Conservation (phyloP, 2,888 invertebrate genomes). For the Halictus quadricinctus region DNA sequence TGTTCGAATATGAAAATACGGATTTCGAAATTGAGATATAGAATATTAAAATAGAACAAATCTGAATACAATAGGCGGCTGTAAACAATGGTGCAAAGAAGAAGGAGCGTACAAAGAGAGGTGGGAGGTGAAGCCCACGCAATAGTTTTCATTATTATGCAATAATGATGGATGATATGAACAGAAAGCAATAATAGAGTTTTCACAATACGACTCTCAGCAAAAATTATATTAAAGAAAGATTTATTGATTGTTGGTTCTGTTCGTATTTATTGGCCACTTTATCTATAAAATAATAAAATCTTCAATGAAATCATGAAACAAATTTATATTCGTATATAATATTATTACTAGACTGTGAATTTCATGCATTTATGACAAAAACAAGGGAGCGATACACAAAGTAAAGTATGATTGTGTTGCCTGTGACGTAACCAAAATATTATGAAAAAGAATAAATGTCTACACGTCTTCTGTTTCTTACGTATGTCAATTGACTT, state of each 20-base stretch:
- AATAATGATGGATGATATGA: not conserved
- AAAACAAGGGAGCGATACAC: no score
- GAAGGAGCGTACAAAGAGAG: not conserved
- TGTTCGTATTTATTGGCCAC: not conserved
- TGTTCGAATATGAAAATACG: not conserved
- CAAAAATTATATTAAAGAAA: not conserved
- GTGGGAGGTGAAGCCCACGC: not conserved
- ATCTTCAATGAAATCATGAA: not conserved
- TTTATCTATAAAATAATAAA: not conserved
- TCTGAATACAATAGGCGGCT: not conserved
- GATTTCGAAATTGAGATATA: not conserved
- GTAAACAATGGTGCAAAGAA: not conserved
- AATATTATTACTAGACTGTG: no score
- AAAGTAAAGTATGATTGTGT: no score
- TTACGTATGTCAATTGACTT: no score
- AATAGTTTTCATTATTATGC: not conserved
- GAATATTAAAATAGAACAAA: not conserved
- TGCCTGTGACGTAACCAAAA: no score
- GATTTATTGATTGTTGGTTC: not conserved
- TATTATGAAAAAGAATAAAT: no score
- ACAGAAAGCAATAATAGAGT: not conserved
- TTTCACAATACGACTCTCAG: not conserved
- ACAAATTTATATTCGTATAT: not conserved
- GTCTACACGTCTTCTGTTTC: no score
- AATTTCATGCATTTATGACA: no score